Evolutionary conservation across 2,888 invertebrate genomes (phyloP), one percentile per base, ranked within the genome.

Genomic region (Siphlonurus alternatus): DNA sequence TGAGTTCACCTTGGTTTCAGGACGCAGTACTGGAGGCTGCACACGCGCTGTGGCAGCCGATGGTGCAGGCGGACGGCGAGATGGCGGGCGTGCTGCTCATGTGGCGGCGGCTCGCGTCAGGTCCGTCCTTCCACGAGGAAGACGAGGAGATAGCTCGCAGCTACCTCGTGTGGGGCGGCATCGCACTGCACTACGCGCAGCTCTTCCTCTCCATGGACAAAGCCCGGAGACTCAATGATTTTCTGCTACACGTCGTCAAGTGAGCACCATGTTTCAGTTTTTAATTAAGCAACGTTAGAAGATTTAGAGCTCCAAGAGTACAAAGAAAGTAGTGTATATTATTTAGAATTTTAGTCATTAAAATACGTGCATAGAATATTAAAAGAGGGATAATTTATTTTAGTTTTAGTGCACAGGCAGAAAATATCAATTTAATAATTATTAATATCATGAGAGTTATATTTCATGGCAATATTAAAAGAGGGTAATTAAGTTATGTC

Each of bases 231-330:
- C 79, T 89, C 68, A 86, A 88, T 61, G 88, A 87, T 67, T 90
- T 90, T 72, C 79, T 91, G 0, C 76, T 91, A 62, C 84, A 85
- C 62, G 89, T 91, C 51, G 89, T 89, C 61, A 89, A 87, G 89
- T 89, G 77, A 81, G 83, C 79, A n/a, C n/a, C n/a, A n/a, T 23
- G 51, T 25, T 63, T 53, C 25, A 56, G 59, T 3, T 38, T 23
- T 10, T 7, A 64, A 23, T 63, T 59, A 60, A 53, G 38, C 54
- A 65, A 61, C 38, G 51, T 60, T 25, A 25, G 38, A 53, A 10
- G 25, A 60, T 19, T 23, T 23, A 22, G 5, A 59, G 22, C 18
- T 23, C 22, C 22, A 20, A 19, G 18, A 20, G 15, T n/a, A 18
- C 7, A 54, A 10, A 19, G 20, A 54, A 54, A 3, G 1, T 7